Evolutionary conservation across 2,113 vertebrate genomes (phyloP).

Genomic region (Hippocampus zosterae): DNA sequence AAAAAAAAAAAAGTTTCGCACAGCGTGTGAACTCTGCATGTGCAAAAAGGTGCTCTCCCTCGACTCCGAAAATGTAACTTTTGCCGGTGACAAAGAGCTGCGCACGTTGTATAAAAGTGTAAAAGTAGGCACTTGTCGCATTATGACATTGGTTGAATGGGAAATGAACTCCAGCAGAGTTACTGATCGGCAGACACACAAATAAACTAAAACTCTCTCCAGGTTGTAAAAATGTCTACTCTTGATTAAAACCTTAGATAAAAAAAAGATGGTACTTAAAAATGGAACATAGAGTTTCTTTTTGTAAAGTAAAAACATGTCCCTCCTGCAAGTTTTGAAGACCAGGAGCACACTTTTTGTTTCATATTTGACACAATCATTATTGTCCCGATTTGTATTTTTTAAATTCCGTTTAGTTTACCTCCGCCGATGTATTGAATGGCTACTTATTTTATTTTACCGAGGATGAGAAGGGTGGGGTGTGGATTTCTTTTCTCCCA

Average conservation of each 20-base stretch:
- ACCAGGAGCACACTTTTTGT: constrained; percentile 56
- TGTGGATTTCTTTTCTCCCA: neutral
- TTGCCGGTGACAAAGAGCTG: constrained; percentile 34
- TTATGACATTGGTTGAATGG: constrained; percentile 32
- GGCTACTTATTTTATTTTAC: too few species aligned
- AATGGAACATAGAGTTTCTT: constrained; percentile 46
- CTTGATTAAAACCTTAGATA: constrained; percentile 59
- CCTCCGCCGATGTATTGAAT: too few species aligned
- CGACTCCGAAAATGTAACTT: constrained; percentile 40
- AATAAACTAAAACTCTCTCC: constrained; percentile 41
- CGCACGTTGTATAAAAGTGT: constrained; percentile 19
- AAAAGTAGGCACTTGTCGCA: constrained; percentile 30
- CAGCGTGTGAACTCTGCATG: constrained; percentile 50
- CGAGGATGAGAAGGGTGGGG: neutral
- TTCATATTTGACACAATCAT: constrained; percentile 49
- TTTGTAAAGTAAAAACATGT: constrained; percentile 65
- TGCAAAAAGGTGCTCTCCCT: constrained; percentile 53
- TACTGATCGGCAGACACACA: constrained; percentile 55
- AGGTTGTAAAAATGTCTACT: constrained; percentile 55
- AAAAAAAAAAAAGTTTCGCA: constrained; percentile 45
- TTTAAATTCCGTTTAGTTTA: constrained; percentile 19
- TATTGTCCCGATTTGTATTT: constrained; percentile 32
- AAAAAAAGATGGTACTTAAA: constrained; percentile 69
- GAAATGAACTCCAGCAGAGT: constrained; percentile 51
- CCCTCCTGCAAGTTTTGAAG: constrained; percentile 39